Percentiles rank a stretch among this genome's conserved stretches.
phyloP scores from a whole-genome alignment of 2,113 vertebrate genomes.

The Tonatia bakeri region DNA sequence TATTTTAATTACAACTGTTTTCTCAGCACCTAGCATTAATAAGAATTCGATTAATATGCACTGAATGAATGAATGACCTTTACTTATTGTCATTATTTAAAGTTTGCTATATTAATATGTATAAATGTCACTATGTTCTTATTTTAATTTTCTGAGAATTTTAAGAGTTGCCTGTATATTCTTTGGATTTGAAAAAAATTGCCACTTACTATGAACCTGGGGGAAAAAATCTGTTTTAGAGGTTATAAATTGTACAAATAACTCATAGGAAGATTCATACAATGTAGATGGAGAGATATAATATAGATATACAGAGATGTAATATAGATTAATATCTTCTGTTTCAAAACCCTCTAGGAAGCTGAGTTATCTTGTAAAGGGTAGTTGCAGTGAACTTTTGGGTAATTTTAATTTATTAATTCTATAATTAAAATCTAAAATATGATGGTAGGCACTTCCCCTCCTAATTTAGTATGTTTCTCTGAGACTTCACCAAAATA shows the following conservation, averaged over 20 bases:
- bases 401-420: slow-evolving; percentile 39
- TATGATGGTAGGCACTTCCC: not conserved
- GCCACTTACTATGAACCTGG: not conserved
- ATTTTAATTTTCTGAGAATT: slow-evolving; percentile 9
- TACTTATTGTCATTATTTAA: not conserved
- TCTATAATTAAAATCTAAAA: slow-evolving; percentile 40
- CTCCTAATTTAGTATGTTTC: not conserved
- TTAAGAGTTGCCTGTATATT: not conserved
- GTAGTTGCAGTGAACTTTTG: not conserved
- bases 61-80: not conserved
- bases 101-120: not conserved
- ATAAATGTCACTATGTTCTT: not conserved
- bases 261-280: not conserved
- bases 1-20: not conserved
- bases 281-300: not conserved
- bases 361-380: not conserved
- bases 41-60: not conserved
- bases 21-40: not conserved
- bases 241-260: not conserved
- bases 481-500: slow-evolving; percentile 35
- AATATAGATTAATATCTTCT: not conserved
- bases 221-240: not conserved
- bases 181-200: not conserved
- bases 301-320: not conserved
- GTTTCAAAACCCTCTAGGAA: not conserved